Evolutionary conservation across 1,140 invertebrate species (phyloP), one percentile per base, ranked within the genome.

Genomic region (Steinernema feltiae): DNA sequence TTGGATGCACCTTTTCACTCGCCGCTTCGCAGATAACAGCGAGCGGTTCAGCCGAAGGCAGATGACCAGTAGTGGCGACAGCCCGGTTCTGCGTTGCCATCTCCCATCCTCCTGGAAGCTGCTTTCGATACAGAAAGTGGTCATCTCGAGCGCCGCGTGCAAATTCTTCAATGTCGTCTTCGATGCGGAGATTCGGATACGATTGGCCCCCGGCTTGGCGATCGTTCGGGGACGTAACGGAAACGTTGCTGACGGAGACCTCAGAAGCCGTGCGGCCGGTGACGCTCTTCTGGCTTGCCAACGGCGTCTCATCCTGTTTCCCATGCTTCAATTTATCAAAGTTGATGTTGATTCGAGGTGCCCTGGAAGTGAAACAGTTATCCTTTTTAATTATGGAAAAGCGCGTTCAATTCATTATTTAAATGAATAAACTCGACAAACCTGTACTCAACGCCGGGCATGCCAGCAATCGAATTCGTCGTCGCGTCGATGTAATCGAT

Each of bases 321-420:
- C 53, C 53, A 21, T 63, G 53, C 24, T 63, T 63, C 53, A 63
- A 21, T 21, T 63, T 63, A 21, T 63, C 53, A 21, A 63, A 63
- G 53, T 21, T 63, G 53, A 63, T 63, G 53, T 63, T 63, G 53
- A 63, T 63, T 27, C 53, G 53, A 27, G 53, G 53, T 3, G 53
- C 53, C 24, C 53, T 63, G 24, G 24, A 63, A 63, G 24, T 3
- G 53, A 7, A 15, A 63, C 41, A n/a, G 41, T 46, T 12, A n/a
- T 7, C 41, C 7, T n/a, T 7, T n/a, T 46, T 46, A 7, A n/a
- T 7, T 12, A 7, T 7, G 41, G 41, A 46, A n/a, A 46, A n/a
- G n/a, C n/a, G n/a, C n/a, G n/a, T n/a, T n/a, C n/a, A n/a, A n/a
- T n/a, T n/a, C n/a, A n/a, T n/a, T n/a, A n/a, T n/a, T n/a, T n/a